Conservation (phyloP, 2,888 invertebrate genomes). For the Amphiduros pacificus region DNA sequence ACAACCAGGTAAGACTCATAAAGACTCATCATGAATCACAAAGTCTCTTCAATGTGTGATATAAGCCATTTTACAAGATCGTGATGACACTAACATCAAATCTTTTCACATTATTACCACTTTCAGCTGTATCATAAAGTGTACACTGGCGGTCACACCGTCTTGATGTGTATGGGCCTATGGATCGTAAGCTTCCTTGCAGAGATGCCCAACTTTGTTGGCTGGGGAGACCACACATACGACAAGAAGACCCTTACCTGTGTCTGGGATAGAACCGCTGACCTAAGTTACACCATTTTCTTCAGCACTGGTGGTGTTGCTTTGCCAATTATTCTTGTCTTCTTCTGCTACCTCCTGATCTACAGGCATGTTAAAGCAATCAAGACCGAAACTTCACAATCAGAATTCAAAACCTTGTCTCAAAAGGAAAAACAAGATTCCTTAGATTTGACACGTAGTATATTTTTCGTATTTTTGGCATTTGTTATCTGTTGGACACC, state of each 20-base stretch:
- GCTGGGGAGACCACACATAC: conserved; percentile 34
- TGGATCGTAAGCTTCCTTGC: conserved; percentile 32
- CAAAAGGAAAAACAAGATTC: no score
- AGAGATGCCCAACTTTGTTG: conserved; percentile 29
- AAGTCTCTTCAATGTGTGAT: no score
- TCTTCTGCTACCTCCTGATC: conserved; percentile 18
- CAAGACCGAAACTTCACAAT: background rate
- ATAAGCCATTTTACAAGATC: no score
- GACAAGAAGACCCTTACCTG: conserved; percentile 33
- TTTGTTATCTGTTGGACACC: conserved; percentile 8
- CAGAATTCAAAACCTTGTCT: background rate
- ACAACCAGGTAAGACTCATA: no score
- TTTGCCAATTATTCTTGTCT: conserved; percentile 16
- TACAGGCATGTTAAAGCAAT: conserved; percentile 11
- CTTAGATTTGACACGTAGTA: background rate
- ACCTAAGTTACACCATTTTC: conserved; percentile 30
- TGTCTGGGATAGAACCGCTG: conserved; percentile 31
- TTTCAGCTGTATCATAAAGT: conserved; percentile 21
- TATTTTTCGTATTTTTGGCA: conserved; percentile 6
- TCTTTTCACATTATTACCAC: no score
- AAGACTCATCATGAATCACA: no score
- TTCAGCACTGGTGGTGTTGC: conserved; percentile 27
- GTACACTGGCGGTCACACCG: conserved; percentile 24
- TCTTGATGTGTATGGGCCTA: conserved; percentile 19
- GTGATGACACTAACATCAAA: no score